These are phyloP conservation scores for Peucedramus taeniatus DNA, from an alignment of 2,113 vertebrate genomes.

Conservation along the genomic window DNA sequence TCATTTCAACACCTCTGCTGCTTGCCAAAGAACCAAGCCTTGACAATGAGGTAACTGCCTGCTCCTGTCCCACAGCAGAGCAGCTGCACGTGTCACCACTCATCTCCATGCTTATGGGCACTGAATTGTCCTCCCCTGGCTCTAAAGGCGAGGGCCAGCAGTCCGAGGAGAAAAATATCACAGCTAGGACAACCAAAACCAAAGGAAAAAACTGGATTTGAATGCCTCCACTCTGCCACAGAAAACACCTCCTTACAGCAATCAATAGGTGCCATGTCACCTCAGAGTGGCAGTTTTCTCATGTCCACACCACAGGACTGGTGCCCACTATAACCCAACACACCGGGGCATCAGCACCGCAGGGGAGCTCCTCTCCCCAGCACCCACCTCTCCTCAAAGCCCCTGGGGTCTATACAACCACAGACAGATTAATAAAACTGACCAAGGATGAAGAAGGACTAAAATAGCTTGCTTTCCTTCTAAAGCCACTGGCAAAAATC, in stretches of 20 bases:
- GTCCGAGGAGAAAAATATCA: not conserved
- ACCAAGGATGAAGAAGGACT: not conserved
- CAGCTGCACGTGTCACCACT: not conserved
- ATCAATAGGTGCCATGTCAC: not conserved
- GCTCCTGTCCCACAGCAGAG: not conserved
- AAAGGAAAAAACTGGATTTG: not conserved
- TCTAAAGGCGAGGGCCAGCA: not conserved
- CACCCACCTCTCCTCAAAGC: not conserved
- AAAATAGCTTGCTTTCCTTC: not conserved
- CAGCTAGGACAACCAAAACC: not conserved
- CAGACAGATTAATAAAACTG: not conserved
- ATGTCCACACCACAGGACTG: not conserved
- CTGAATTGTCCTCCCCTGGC: not conserved
- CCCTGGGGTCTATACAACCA: not conserved
- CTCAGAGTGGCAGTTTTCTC: not conserved
- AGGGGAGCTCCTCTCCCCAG: not conserved
- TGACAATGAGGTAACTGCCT: not conserved
- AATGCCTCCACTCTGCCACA: not conserved
- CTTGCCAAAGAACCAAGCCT: not conserved
- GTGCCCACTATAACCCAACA: not conserved
- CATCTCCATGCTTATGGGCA: fast-evolving
- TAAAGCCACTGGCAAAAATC: not conserved
- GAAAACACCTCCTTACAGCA: not conserved
- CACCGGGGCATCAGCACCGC: fast-evolving
- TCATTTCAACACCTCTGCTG: not conserved